phyloP scores from a whole-genome alignment of 92 coral and sea anemone species.

The Phymanthus crucifer region DNA sequence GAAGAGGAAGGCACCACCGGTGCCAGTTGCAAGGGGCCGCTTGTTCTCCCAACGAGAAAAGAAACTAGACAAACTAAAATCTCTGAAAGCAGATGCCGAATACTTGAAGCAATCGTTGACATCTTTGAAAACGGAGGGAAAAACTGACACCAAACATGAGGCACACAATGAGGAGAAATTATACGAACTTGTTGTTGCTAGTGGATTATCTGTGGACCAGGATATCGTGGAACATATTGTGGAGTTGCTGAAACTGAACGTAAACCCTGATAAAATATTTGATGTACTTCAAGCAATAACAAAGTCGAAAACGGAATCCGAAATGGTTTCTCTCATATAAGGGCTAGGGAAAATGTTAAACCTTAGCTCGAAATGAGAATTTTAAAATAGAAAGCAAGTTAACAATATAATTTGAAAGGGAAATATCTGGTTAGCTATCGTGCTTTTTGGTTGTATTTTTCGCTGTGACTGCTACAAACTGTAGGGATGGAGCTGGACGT shows the following conservation, averaged over 20 bases:
- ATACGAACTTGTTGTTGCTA: conserved; percentile 54
- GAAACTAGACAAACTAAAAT: conserved; percentile 29
- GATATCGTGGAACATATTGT: conserved; percentile 58
- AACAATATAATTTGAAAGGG: background rate
- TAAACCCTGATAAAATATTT: conserved; percentile 65
- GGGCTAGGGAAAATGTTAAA: background rate
- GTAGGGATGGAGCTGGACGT: background rate
- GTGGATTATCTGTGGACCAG: conserved; percentile 64
- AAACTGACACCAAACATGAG: conserved; percentile 28
- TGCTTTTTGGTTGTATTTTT: too few species aligned
- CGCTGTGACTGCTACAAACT: too few species aligned
- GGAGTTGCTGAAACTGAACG: conserved; percentile 58
- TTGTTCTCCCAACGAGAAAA: conserved; percentile 20
- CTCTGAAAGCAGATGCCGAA: conserved; percentile 59
- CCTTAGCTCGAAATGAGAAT: too few species aligned
- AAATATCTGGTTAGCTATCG: background rate
- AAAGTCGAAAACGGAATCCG: conserved; percentile 20
- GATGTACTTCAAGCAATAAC: conserved; percentile 31
- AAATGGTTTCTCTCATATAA: conserved; percentile 32
- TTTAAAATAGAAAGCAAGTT: background rate
- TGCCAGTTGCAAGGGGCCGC: background rate
- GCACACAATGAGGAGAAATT: conserved; percentile 49
- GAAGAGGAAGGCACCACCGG: background rate
- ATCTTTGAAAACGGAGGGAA: conserved; percentile 46
- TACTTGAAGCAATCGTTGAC: conserved; percentile 48